Conservation (phyloP, 2,113 vertebrate genomes). For the Tenrec ecaudatus region DNA sequence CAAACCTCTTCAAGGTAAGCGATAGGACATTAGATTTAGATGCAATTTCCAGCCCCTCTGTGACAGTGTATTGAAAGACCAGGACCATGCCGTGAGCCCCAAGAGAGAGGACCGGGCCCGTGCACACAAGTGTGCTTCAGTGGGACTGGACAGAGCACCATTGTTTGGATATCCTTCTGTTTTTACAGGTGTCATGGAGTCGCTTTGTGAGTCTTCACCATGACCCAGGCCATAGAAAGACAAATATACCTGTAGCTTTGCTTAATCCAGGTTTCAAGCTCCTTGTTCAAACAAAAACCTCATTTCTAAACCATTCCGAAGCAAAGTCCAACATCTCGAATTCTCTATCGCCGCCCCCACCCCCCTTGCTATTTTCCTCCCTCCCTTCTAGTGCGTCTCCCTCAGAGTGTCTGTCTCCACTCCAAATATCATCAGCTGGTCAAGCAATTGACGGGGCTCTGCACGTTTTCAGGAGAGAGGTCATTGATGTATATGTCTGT, state of each 20-base stretch:
- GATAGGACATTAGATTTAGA: constrained; percentile 1
- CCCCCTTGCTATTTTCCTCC: neutral
- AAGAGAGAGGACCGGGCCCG: neutral
- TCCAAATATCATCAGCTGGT: constrained; percentile 76
- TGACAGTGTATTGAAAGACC: constrained; percentile 37
- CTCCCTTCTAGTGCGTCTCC: constrained; percentile 49
- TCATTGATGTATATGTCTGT: constrained; percentile 17
- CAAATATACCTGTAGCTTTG: constrained; percentile 69
- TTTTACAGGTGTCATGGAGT: constrained; percentile 77
- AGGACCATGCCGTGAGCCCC: constrained; percentile 24
- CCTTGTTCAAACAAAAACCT: constrained; percentile 72
- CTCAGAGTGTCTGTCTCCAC: constrained; percentile 52
- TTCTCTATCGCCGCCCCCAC: neutral
- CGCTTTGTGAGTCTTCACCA: constrained; percentile 71
- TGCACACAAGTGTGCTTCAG: constrained; percentile 51
- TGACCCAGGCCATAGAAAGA: constrained; percentile 70
- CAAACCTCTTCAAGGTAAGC: constrained; percentile 16
- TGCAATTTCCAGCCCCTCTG: neutral
- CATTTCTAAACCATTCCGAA: constrained; percentile 56
- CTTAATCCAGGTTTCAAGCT: constrained; percentile 67
- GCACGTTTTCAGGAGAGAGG: constrained; percentile 60
- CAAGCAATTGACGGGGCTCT: constrained; percentile 70
- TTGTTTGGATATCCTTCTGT: constrained; percentile 75
- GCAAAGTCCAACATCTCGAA: constrained; percentile 59
- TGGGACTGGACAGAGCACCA: constrained; percentile 58